A percentile compares a stretch with the other conserved stretches of the same genome.
phyloP scores from a whole-genome alignment of 2,888 invertebrate genomes.

The Sarcophaga subvicina region DNA sequence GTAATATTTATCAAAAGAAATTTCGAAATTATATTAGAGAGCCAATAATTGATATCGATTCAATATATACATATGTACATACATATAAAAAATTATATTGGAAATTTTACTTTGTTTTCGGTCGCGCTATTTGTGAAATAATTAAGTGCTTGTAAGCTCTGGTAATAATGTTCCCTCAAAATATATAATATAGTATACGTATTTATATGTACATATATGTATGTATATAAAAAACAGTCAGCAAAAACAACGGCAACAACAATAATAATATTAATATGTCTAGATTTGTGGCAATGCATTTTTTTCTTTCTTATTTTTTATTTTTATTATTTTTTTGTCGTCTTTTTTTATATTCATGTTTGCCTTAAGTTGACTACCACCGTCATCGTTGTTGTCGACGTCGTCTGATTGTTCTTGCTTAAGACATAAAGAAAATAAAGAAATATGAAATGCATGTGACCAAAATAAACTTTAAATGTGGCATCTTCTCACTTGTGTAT shows the following conservation, averaged over 20 bases:
- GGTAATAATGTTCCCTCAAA: not conserved
- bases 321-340: not conserved
- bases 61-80: too few species aligned
- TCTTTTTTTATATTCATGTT: constrained; percentile 37
- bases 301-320: constrained; percentile 47
- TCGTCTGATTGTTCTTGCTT: constrained; percentile 56
- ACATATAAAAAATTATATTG: too few species aligned
- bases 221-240: constrained; percentile 3
- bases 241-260: constrained; percentile 35
- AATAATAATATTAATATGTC: constrained; percentile 61
- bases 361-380: constrained; percentile 54
- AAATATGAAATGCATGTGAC: constrained; percentile 64
- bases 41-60: not conserved
- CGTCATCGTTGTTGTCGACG: constrained; percentile 41
- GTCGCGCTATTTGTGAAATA: too few species aligned
- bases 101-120: too few species aligned
- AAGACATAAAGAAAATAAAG: constrained; percentile 26
- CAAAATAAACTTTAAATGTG: constrained; percentile 70
- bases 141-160: constrained; percentile 41
- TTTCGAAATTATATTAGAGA: not conserved
- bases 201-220: too few species aligned
- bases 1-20: too few species aligned
- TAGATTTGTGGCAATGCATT: constrained; percentile 68
- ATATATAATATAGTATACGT: not conserved
- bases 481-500: constrained; percentile 64